Evolutionary conservation across 92 coral and sea anemone genomes (phyloP).

Genomic region (Umimayanthus kanabou): DNA sequence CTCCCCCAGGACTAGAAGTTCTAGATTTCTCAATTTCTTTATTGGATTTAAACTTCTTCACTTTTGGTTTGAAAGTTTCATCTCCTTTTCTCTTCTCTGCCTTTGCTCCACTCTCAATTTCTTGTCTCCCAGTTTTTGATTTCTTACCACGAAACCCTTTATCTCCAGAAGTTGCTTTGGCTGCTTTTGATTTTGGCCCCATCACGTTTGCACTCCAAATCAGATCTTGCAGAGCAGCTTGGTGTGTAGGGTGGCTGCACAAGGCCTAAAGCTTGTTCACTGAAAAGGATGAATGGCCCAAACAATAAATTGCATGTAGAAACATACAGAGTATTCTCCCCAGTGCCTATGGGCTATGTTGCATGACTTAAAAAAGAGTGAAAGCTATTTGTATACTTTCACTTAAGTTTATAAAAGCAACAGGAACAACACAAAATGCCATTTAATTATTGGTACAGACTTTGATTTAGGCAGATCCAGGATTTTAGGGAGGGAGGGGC

Average conservation of each 20-base stretch:
- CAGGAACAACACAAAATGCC: not conserved
- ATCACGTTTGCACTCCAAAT: not conserved
- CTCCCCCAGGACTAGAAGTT: not conserved
- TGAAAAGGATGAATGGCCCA: not conserved
- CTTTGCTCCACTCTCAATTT: constrained; percentile 49
- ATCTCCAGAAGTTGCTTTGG: constrained; percentile 25
- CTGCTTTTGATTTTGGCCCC: constrained; percentile 29
- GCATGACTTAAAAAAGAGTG: too few relatives aligned
- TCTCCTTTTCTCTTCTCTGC: constrained; percentile 35
- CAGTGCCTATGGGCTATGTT: too few relatives aligned
- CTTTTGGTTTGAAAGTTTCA: constrained; percentile 35
- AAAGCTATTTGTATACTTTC: too few relatives aligned
- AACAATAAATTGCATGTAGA: not conserved
- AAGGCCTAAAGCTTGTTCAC: not conserved
- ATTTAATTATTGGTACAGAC: too few relatives aligned
- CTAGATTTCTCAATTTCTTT: constrained; percentile 5
- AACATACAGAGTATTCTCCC: too few relatives aligned
- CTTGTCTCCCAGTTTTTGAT: constrained; percentile 33
- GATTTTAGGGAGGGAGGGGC: too few relatives aligned
- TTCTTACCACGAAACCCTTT: constrained; percentile 30
- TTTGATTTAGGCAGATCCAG: too few relatives aligned
- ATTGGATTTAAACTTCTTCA: constrained; percentile 40
- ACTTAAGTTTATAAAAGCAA: too few relatives aligned
- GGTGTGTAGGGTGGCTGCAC: not conserved
- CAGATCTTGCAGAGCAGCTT: not conserved